Percentiles rank a stretch among this genome's conserved stretches.
These are phyloP conservation scores for Steinernema scapterisci DNA, from an alignment of 2,888 invertebrate species.

Conservation along the genomic window DNA sequence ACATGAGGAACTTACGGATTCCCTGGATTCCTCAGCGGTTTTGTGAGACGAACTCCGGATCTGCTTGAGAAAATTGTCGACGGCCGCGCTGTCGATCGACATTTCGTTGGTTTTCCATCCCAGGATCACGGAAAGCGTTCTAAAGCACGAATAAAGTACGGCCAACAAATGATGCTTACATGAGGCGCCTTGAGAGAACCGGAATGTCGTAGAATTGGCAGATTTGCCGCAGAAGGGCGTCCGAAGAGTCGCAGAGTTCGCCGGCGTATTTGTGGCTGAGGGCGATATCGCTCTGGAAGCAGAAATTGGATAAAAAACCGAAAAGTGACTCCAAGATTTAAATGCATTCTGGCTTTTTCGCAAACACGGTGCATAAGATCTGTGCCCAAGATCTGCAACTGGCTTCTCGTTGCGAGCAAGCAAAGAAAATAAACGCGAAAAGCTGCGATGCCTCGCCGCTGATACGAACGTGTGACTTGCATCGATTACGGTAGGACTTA, in stretches of 20 bases:
- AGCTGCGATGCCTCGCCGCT: too few relatives aligned
- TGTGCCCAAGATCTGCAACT: too few relatives aligned
- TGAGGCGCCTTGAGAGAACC: not conserved
- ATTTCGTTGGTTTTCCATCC: slow-evolving; percentile 16
- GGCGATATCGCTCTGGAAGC: slow-evolving; percentile 17
- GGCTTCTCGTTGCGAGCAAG: too few relatives aligned
- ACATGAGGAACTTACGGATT: not conserved
- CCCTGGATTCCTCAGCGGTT: not conserved
- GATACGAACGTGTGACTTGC: too few relatives aligned
- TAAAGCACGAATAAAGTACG: not conserved
- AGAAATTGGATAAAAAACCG: too few relatives aligned
- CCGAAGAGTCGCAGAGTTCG: slow-evolving; percentile 20
- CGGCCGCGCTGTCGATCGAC: slow-evolving; percentile 12
- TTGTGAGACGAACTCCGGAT: slow-evolving; percentile 12
- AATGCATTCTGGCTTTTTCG: too few relatives aligned
- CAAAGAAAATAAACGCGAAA: too few relatives aligned
- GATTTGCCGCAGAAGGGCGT: slow-evolving; percentile 24
- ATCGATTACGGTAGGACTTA: too few relatives aligned
- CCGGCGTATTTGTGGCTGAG: slow-evolving; percentile 11
- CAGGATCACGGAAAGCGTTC: slow-evolving; percentile 16
- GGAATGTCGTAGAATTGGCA: slow-evolving; percentile 14
- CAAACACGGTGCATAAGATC: too few relatives aligned
- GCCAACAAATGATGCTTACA: not conserved
- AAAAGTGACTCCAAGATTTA: too few relatives aligned
- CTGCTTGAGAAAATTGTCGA: slow-evolving; percentile 7